Base-by-base conservation (phyloP, 2,797 vertebrate species). In the Gorsachius magnificus region DNA sequence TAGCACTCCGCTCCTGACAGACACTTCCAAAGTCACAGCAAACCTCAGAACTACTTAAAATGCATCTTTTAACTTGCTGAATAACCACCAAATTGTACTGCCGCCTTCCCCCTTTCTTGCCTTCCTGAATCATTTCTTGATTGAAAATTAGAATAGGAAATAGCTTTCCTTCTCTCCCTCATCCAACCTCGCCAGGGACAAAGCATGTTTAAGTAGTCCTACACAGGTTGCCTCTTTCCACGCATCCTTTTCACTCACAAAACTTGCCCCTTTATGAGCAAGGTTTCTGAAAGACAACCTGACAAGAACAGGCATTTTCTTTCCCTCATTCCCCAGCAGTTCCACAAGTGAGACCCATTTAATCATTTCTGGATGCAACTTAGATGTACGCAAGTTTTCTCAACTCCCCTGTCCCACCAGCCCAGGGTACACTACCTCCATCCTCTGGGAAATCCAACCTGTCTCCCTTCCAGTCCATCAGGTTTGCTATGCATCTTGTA, bases 161-260 rank as follows among this genome's bases (percentile, higher is more conserved):
- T 16, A 5, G 13, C 12, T 36, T 70, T 57, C 20, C 15, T 66
- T 69, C 36, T 64, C 50, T 72, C 16, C 25, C 10, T 56, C 35
- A 63, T 29, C 21, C 13, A 78, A 75, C 9, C 20, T 22, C 29
- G n/a, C 13, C 15, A 20, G 48, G 24, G 12, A 51, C 63, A 72
- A 61, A 41, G 8, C 13, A 50, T 1, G 6, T 36, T 36, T 51
- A 51, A 48, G 24, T 0, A 75, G 19, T 18, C 35, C 58, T 41
- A 21, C 13, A 17, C 13, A 31, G 28, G 17, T 1, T 35, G 13
- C 5, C 56, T 61, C 56, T 48, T 29, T 56, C 17, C 36, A 11
- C 3, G 2, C n/a, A 70, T 15, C 12, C 36, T 20, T 38, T 48
- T 48, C 36, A 78, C 12, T 13, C 26, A 46, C 0, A 0, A 29